Evolutionary conservation across 1,140 invertebrate genomes (phyloP).

Genomic region (Alviniconcha marisindica): DNA sequence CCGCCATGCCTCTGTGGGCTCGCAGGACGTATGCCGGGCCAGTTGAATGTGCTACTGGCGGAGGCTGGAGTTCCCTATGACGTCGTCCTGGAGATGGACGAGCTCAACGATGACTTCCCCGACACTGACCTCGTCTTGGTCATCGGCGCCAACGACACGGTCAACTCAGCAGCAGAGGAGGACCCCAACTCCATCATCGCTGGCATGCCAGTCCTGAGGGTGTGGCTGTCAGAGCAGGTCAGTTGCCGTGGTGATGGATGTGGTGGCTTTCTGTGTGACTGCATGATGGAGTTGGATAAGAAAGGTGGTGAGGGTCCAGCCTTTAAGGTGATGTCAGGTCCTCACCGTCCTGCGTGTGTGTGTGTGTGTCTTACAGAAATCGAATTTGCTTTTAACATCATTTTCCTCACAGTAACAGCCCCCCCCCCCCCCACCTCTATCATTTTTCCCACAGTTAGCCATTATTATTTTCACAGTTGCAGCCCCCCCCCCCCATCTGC

Average conservation of each 20-base stretch:
- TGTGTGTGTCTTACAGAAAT: background rate
- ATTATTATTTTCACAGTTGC: too few relatives aligned
- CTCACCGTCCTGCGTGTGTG: background rate
- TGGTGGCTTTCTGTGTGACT: background rate
- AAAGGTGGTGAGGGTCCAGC: too few relatives aligned
- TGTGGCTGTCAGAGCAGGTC: constrained; percentile 91
- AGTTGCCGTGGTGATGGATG: constrained; percentile 40
- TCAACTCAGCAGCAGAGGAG: constrained; percentile 93
- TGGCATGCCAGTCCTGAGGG: constrained; percentile 93
- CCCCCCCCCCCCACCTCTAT: too few relatives aligned
- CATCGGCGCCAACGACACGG: constrained; percentile 95
- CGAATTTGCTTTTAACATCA: background rate
- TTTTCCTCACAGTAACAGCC: too few relatives aligned
- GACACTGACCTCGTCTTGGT: constrained; percentile 91
- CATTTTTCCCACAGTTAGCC: too few relatives aligned
- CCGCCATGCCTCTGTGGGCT: too few relatives aligned
- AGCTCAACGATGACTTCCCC: constrained; percentile 92
- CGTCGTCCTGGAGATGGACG: constrained; percentile 95
- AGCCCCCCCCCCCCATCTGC: too few relatives aligned
- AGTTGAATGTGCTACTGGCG: constrained; percentile 92
- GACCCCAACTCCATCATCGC: constrained; percentile 94
- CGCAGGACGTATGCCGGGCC: constrained; percentile 91
- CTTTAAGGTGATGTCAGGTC: background rate
- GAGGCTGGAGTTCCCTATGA: constrained; percentile 96
- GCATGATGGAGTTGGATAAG: background rate